These are phyloP conservation scores for Anas platyrhynchos DNA, from an alignment of 2,113 vertebrate species.

Conservation along the genomic window DNA sequence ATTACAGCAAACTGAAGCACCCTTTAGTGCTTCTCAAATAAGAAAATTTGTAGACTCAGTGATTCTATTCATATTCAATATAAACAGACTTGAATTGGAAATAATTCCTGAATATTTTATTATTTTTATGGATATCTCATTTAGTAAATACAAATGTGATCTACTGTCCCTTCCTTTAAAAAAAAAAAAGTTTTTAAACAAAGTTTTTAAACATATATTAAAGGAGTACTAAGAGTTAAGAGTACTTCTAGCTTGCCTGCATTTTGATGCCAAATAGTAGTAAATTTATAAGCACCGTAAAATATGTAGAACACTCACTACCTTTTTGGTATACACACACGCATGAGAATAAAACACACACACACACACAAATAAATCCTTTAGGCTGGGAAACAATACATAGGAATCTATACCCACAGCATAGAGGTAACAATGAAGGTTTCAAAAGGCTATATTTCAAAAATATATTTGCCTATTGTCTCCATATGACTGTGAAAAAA, in stretches of 20 bases:
- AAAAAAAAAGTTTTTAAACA: background rate
- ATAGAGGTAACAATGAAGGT: background rate
- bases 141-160: background rate
- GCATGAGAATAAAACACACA: background rate
- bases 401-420: background rate
- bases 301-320: background rate
- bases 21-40: conserved; percentile 19
- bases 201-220: background rate
- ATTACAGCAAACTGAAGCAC: conserved; percentile 8
- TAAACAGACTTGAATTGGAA: background rate
- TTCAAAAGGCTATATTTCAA: background rate
- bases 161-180: background rate
- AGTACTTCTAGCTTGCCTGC: background rate
- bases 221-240: background rate
- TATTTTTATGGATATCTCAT: background rate
- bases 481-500: background rate
- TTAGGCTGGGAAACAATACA: background rate
- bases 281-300: background rate
- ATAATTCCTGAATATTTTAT: background rate
- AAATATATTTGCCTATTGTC: background rate
- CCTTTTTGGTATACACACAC: background rate
- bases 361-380: background rate
- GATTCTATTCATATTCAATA: background rate
- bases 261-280: background rate
- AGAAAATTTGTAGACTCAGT: background rate